Evolutionary conservation across 2,888 invertebrate genomes (phyloP).

Genomic region (Chymomyza caudatula): DNA sequence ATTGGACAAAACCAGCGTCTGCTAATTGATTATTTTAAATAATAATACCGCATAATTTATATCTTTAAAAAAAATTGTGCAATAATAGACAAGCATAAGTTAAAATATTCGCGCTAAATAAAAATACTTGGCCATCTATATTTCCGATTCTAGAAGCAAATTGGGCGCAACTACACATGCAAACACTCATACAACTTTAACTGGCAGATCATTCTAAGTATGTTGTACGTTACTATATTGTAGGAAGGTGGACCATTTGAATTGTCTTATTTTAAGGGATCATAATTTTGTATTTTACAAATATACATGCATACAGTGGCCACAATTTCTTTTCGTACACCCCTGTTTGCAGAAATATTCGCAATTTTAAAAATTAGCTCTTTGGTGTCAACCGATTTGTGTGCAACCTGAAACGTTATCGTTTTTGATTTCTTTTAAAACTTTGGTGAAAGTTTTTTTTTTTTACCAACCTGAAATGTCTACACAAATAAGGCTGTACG

Average conservation of each 20-base stretch:
- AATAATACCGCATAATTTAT: neutral
- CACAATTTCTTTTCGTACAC: neutral
- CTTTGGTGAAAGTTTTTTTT: too few relatives aligned
- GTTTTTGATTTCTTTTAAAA: neutral
- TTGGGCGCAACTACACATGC: neutral
- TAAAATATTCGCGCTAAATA: neutral
- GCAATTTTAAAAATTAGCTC: neutral
- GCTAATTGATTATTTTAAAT: neutral
- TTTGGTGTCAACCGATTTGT: too few relatives aligned
- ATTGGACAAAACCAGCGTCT: neutral
- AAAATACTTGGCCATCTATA: neutral
- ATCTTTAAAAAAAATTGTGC: neutral
- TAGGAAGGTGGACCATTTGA: too few relatives aligned
- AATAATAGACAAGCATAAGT: neutral
- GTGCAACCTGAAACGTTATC: neutral
- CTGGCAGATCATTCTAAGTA: neutral
- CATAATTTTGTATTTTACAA: neutral
- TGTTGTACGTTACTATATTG: too few relatives aligned
- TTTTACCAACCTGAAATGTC: too few relatives aligned
- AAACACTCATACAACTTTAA: neutral
- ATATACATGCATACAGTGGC: neutral
- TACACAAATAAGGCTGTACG: neutral
- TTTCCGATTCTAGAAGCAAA: neutral
- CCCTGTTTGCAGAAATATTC: neutral
- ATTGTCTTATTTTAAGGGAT: too few relatives aligned